phyloP scores from a whole-genome alignment of 2,113 vertebrate species.

The Cygnus buccinator region DNA sequence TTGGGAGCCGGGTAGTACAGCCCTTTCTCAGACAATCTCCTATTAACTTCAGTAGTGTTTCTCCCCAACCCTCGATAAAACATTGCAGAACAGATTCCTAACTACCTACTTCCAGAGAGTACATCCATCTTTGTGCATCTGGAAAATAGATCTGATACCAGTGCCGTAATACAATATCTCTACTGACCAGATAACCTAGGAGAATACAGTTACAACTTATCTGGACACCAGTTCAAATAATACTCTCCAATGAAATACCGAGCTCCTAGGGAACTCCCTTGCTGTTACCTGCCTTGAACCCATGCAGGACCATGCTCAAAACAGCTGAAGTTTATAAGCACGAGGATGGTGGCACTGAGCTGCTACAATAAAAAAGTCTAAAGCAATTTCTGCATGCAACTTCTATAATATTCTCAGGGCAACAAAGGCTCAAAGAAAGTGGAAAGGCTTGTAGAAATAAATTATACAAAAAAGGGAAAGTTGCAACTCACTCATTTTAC shows the following conservation, averaged over 20 bases:
- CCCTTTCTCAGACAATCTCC: not conserved
- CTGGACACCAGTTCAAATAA: not conserved
- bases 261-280: not conserved
- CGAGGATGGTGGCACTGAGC: not conserved
- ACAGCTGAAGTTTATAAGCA: not conserved
- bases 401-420: not conserved
- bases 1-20: not conserved
- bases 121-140: not conserved
- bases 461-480: constrained; percentile 30
- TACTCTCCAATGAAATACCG: not conserved
- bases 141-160: not conserved
- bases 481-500: not conserved
- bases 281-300: constrained; percentile 22
- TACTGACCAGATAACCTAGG: not conserved
- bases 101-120: not conserved
- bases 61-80: not conserved
- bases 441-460: not conserved
- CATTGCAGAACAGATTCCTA: not conserved
- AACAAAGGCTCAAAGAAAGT: constrained; percentile 18
- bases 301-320: not conserved
- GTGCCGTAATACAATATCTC: not conserved
- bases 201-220: not conserved
- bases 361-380: not conserved
- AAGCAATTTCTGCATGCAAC: not conserved
- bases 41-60: not conserved